Base-by-base conservation (phyloP, 2,113 vertebrate genomes). In the Emydura subglobosa region DNA sequence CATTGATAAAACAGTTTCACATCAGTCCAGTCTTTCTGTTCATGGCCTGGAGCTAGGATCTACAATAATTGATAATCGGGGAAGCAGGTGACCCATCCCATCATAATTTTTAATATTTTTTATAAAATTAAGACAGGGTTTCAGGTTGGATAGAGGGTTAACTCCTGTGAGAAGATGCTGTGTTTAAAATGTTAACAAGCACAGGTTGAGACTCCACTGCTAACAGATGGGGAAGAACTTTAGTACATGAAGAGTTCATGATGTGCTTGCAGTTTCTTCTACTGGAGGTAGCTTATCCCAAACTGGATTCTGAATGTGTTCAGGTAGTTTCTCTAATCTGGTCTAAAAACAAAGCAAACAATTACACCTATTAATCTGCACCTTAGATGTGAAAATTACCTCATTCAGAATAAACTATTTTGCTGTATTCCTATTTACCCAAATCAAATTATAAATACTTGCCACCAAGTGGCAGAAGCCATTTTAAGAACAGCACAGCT, bases 231-330 rank as follows among this genome's bases (percentile, higher is more conserved):
- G 3, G 31, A 21, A 47, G 34, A 57, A 7, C 53, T 11, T 83
- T 93, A 87, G 89, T 85, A 96, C 76, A 80, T 82, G 59, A 25
- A 39, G 47, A 74, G 6, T 81, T 98, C 86, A 98, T 3, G 96
- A 86, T 51, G 93, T 97, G 74, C 92, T 94, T 93, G 93, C 92
- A 85, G 91, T 90, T 97, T 97, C 97, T 93, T 97, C 98, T 55
- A 82, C 82, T 65, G 96, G 92, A 55, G 97, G 91, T 31, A 95
- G 12, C 0, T 97, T 97, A n/a, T 98, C 97, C 99, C 99, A 99
- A 92, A 99, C 94, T 27, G 99, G 99, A 65, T 98, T 86, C 85
- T 94, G 98, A 95, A 99, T 99, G 95, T 99, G 99, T 51, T 99
- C 99, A 51, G 99, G 99, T 98, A 99, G 95, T 90, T 97, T 98